Evolutionary conservation across 2,888 invertebrate species (phyloP).

Genomic region (Thelaira solivaga): DNA sequence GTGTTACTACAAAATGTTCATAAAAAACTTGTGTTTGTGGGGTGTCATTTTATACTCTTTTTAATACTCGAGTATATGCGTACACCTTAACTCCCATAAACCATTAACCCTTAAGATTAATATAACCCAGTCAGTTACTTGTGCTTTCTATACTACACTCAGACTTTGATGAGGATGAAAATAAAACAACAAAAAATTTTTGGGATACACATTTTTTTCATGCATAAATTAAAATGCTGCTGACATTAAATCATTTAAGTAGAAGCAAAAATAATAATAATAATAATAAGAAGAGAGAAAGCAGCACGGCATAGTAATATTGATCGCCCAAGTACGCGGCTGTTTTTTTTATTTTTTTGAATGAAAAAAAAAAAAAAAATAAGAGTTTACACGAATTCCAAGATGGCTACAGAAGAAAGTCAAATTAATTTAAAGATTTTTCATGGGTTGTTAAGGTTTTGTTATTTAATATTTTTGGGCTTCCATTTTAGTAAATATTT

Average conservation of each 20-base stretch:
- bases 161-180: constrained; percentile 22
- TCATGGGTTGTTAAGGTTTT: too few relatives aligned
- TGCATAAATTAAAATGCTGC: constrained; percentile 60
- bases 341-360: constrained; percentile 18
- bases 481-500: not conserved
- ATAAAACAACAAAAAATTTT: constrained; percentile 25
- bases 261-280: constrained; percentile 27
- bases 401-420: too few relatives aligned
- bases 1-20: constrained; percentile 13
- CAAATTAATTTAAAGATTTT: too few relatives aligned
- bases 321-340: constrained; percentile 6
- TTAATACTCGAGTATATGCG: not conserved
- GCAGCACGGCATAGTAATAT: constrained; percentile 41
- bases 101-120: constrained; percentile 57
- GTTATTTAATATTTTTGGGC: not conserved
- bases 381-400: not conserved
- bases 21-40: constrained; percentile 30
- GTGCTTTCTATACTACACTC: not conserved
- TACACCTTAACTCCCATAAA: constrained; percentile 45
- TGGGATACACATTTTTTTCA: constrained; percentile 57
- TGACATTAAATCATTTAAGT: constrained; percentile 57
- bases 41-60: constrained; percentile 47
- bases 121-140: constrained; percentile 10
- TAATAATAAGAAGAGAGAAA: constrained; percentile 1
- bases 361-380: not conserved